Evolutionary conservation across 2,888 invertebrate genomes (phyloP), one percentile per base, ranked within the genome.

Genomic region (Caenorhabditis imperialis): DNA sequence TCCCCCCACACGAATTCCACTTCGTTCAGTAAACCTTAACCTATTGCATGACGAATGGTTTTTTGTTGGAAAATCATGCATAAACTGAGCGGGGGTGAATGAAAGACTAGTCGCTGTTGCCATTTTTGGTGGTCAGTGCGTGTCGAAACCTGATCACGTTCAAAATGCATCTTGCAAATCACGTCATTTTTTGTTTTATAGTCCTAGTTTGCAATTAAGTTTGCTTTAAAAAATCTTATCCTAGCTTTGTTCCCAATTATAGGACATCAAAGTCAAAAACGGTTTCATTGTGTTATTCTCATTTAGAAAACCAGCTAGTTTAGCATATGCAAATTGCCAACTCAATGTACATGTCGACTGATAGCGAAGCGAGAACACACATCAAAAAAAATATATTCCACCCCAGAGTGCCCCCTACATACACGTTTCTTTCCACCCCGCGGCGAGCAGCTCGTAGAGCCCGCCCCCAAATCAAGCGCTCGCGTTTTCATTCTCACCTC

Each of bases 401-500:
- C n/a, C n/a, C n/a, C n/a, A n/a, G n/a, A n/a, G n/a, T n/a, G n/a
- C n/a, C n/a, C n/a, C n/a, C n/a, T n/a, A n/a, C n/a, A n/a, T n/a
- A n/a, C 57, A 37, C 57, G 51, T 57, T 51, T 67, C 67, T 51
- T 44, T n/a, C 53, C 3, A 44, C 45, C 40, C 55, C 44, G 50
- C 33, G 30, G 30, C 50, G 12, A 14, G 20, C 67, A 37, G 67
- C 67, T 67, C 67, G 40, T n/a, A 44, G 67, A 67, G 67, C 67
- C 67, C 67, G 67, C 67, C 67, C 67, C 67, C 57, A 57, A 67
- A 67, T 67, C 67, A 67, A 67, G 67, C 50, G 47, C 57, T 44
- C 37, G 50, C 51, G 30, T 58, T 67, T 57, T 51, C 57, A 67
- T 67, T 67, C 57, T 33, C 67, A 67, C 67, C 57, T 67, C 57